Conservation (phyloP, 1,140 invertebrate genomes). For the Bombus confusus region DNA sequence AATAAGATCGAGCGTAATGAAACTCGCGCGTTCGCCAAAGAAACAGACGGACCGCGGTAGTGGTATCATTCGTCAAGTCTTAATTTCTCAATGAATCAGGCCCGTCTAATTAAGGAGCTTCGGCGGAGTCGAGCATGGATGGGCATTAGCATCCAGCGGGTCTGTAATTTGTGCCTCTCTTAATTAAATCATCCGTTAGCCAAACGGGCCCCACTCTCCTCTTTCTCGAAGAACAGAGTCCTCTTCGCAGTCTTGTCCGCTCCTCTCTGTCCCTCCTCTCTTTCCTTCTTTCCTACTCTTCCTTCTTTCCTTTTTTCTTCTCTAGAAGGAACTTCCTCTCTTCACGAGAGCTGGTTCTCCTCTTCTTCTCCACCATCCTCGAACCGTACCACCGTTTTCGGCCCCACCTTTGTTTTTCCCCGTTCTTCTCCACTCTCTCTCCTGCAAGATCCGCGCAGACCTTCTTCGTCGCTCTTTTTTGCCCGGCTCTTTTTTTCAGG, state of each 20-base stretch:
- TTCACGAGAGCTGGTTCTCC: not conserved
- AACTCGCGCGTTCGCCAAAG: conserved; percentile 55
- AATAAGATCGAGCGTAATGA: conserved; percentile 47
- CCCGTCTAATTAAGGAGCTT: conserved; percentile 81
- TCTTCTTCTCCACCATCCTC: conserved; percentile 2
- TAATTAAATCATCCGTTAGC: conserved; percentile 84
- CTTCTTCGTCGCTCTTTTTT: conserved; percentile 56
- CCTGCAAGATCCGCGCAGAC: not conserved
- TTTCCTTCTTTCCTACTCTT: conserved; percentile 12
- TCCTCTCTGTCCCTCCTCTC: not conserved
- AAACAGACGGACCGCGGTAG: conserved; percentile 52
- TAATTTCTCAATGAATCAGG: conserved; percentile 75
- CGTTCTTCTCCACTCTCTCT: conserved; percentile 36
- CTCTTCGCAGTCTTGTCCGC: not conserved
- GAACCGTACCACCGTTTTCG: conserved; percentile 54
- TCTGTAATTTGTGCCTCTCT: conserved; percentile 83
- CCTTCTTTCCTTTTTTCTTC: conserved; percentile 12
- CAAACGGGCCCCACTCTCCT: conserved; percentile 65
- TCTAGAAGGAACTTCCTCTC: conserved; percentile 7
- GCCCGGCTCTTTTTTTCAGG: conserved; percentile 66
- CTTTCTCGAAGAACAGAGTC: conserved; percentile 3
- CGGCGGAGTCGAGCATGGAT: conserved; percentile 75
- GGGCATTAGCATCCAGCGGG: conserved; percentile 81
- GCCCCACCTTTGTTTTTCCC: conserved; percentile 68
- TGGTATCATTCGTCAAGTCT: conserved; percentile 68